Evolutionary conservation across 1,140 invertebrate genomes (phyloP), one percentile per base, ranked within the genome.

Genomic region (Drosophila pachea): DNA sequence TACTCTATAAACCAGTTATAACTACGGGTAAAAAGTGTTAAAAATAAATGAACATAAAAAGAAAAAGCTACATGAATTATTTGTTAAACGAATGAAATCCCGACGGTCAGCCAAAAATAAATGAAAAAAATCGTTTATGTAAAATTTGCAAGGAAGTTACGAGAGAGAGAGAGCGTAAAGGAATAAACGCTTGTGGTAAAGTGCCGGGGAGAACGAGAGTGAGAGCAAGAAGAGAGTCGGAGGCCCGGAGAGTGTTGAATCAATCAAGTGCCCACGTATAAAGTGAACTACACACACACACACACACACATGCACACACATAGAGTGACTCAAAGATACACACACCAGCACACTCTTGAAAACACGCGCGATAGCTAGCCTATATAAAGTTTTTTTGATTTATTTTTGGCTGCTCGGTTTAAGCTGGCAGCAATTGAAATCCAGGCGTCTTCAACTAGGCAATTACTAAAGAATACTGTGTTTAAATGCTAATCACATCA

Each of bases 181-280:
- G 22, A 22, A 22, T 3, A 1, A 22, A 22, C 22, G 22, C 22
- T 22, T 22, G 22, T 22, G 22, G 22, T 3, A 22, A 22, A 22
- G 22, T 22, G 22, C 22, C 22, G 22, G 22, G 22, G 3, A 22
- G 22, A 22, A 22, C 12, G 33, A 33, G 49, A 36, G 60, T 22
- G 62, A 54, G 62, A 61, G 40, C 0, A 42, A 43, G 22, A 22
- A 22, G 22, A 29, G 7, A 49, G 16, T 29, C 12, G n/a, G 56
- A 52, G 14, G 35, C 40, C 40, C 14, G 40, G n/a, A 64, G 31
- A 45, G 43, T 66, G 36, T 35, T 58, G 11, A 76, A 68, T 78
- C 78, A 78, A 84, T 84, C 70, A 82, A 82, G 78, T 83, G 78
- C 78, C 56, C 62, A 55, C 59, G 47, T 52, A 61, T 32, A 59